phyloP scores from a whole-genome alignment of 2,888 invertebrate genomes.

The Dryomyza anilis region DNA sequence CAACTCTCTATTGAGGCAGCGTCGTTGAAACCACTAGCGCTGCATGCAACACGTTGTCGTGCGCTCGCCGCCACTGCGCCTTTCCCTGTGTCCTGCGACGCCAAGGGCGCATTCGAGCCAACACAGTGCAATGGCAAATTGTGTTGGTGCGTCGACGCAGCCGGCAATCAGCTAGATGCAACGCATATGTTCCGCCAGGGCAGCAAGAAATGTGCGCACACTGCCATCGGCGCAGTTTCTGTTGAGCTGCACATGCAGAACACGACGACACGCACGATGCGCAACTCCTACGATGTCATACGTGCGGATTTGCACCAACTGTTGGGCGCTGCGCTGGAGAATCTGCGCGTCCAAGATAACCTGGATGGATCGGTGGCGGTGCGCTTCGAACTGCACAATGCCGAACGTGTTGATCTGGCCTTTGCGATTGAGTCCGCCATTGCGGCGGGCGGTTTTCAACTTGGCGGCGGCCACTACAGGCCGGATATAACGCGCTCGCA shows the following conservation, averaged over 20 bases:
- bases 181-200: constrained; percentile 67
- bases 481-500: constrained; percentile 71
- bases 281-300: constrained; percentile 63
- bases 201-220: constrained; percentile 66
- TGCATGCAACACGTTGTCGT: constrained; percentile 61
- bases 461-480: constrained; percentile 59
- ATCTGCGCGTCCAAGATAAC: constrained; percentile 64
- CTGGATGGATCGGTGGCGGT: constrained; percentile 63
- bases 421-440: constrained; percentile 81
- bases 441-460: constrained; percentile 53
- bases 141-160: constrained; percentile 89
- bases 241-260: constrained; percentile 76
- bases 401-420: constrained; percentile 77
- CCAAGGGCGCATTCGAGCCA: constrained; percentile 73
- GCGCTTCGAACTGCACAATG: constrained; percentile 72
- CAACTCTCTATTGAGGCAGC: constrained; percentile 53
- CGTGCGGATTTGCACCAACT: constrained; percentile 56
- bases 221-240: constrained; percentile 76
- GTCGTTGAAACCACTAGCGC: constrained; percentile 45
- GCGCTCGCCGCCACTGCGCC: constrained; percentile 59
- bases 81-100: constrained; percentile 68
- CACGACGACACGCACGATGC: constrained; percentile 63
- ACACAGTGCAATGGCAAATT: constrained; percentile 71
- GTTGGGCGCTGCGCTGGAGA: constrained; percentile 63
- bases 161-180: constrained; percentile 72